Percentiles rank a stretch among this genome's conserved stretches.
phyloP scores from a whole-genome alignment of 2,888 invertebrate genomes.

The Conomelus anceps region DNA sequence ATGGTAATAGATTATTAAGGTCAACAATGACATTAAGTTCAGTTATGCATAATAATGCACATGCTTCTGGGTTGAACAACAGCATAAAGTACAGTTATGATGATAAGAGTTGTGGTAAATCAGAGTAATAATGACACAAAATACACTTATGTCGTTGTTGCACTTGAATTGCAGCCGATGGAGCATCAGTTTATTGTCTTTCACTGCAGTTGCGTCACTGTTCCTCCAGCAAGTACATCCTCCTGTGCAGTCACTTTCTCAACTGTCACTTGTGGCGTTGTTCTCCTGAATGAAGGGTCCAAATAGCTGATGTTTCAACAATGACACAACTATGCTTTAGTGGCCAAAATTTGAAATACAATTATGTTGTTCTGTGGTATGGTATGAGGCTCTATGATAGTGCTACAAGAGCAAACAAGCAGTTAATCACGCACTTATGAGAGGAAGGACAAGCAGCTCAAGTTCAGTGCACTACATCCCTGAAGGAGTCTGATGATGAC shows the following conservation, averaged over 20 bases:
- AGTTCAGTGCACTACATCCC: no score
- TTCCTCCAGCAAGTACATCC: no score
- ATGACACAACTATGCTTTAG: background rate
- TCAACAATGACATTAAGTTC: background rate
- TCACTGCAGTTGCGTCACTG: no score
- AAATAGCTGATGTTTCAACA: background rate
- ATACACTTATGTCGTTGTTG: no score
- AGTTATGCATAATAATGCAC: background rate
- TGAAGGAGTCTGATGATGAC: no score
- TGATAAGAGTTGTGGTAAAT: background rate
- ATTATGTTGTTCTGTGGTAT: background rate
- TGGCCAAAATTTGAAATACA: background rate
- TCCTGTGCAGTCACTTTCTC: background rate
- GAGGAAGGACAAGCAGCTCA: no score
- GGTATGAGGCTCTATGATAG: background rate
- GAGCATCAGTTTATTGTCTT: no score
- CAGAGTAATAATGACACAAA: no score
- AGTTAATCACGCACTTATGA: no score
- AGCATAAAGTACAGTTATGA: background rate
- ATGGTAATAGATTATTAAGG: background rate
- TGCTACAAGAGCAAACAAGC: no score
- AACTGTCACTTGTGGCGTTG: background rate
- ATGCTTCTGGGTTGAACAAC: background rate
- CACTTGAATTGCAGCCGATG: no score
- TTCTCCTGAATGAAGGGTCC: background rate